Percentiles rank a stretch among this genome's conserved stretches.
phyloP scores from a whole-genome alignment of 2,797 vertebrate species.

The Schizothorax lantsangensis region DNA sequence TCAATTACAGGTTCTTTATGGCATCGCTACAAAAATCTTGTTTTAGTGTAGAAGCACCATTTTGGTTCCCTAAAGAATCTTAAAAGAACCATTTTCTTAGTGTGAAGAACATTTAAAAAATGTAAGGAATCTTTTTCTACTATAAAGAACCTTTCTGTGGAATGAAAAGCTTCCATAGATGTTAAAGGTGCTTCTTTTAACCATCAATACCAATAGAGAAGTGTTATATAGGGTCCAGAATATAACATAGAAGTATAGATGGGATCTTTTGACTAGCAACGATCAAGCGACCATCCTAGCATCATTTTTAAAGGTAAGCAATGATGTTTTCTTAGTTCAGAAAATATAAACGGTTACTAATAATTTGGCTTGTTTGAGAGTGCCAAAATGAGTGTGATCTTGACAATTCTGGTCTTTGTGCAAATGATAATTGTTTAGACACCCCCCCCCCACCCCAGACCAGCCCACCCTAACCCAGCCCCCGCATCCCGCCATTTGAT shows the following conservation, averaged over 20 bases:
- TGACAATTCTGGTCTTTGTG: slow-evolving; percentile 57
- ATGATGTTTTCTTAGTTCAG: background rate
- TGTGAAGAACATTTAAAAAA: background rate
- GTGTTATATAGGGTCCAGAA: background rate
- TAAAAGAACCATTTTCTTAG: background rate
- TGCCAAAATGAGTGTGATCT: slow-evolving; percentile 39
- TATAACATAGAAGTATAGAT: background rate
- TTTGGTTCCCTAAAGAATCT: background rate
- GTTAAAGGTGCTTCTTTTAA: background rate
- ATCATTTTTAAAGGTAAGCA: background rate
- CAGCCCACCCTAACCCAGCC: slow-evolving; percentile 71
- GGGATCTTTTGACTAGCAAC: background rate
- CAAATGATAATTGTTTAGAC: slow-evolving; percentile 61
- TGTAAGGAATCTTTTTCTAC: background rate
- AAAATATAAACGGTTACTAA: slow-evolving; percentile 4
- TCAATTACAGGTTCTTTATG: too few relatives aligned
- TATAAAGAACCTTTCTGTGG: background rate
- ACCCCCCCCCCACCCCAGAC: slow-evolving; percentile 26
- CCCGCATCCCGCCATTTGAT: slow-evolving; percentile 81
- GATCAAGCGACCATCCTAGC: background rate
- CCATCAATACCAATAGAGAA: background rate
- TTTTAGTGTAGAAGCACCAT: background rate
- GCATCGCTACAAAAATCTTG: too few relatives aligned
- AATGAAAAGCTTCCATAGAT: background rate
- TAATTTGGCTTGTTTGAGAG: slow-evolving; percentile 1